phyloP scores from a whole-genome alignment of 2,113 vertebrate genomes.

The Myotis lucifugus region DNA sequence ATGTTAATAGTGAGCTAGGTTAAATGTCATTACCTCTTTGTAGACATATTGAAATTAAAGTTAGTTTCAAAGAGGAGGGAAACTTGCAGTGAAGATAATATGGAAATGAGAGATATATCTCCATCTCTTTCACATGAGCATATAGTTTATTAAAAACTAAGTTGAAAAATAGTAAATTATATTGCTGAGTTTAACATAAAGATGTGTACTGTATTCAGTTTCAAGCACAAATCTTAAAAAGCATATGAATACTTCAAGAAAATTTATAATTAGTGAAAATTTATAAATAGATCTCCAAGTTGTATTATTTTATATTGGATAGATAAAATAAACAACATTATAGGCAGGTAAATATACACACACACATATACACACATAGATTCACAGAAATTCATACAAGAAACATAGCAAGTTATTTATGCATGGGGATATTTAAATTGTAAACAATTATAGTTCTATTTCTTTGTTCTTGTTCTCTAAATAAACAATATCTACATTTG shows the following conservation, averaged over 20 bases:
- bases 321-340: background rate
- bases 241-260: background rate
- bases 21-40: background rate
- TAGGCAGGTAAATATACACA: background rate
- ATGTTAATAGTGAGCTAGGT: background rate
- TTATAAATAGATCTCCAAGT: background rate
- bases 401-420: background rate
- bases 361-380: background rate
- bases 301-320: background rate
- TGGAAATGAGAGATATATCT: background rate
- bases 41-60: background rate
- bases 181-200: background rate
- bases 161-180: background rate
- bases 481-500: background rate
- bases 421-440: background rate
- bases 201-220: background rate
- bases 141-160: background rate
- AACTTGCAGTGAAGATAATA: background rate
- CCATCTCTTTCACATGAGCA: background rate
- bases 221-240: constrained; percentile 6
- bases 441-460: background rate
- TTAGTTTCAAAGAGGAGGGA: background rate
- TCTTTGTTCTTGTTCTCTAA: constrained; percentile 2
- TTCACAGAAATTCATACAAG: background rate
- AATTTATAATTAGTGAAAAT: background rate